These are phyloP conservation scores for Araneus ventricosus DNA, from an alignment of 1,140 invertebrate genomes.

Conservation along the genomic window DNA sequence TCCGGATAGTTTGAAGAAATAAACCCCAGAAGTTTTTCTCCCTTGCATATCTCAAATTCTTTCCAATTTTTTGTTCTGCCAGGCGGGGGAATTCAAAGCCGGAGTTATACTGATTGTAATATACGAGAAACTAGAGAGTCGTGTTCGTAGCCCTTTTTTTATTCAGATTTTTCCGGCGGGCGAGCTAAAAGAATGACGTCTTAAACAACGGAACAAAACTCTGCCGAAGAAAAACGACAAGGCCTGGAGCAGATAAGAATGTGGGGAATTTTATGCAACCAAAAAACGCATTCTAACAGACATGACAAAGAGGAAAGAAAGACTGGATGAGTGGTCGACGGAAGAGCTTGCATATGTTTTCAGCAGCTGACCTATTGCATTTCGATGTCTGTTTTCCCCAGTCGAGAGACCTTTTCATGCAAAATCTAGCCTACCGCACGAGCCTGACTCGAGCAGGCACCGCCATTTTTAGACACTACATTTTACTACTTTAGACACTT, in stretches of 20 bases:
- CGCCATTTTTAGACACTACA: conserved; percentile 55
- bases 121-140: conserved; percentile 69
- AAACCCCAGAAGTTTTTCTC: conserved; percentile 51
- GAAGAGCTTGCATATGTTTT: conserved; percentile 72
- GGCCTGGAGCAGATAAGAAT: conserved; percentile 46
- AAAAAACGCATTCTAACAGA: conserved; percentile 66
- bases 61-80: conserved; percentile 27
- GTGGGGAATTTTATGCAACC: conserved; percentile 71
- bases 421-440: conserved; percentile 5
- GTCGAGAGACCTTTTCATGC: conserved; percentile 70
- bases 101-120: conserved; percentile 68
- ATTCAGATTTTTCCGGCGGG: conserved; percentile 19
- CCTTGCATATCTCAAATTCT: conserved; percentile 64
- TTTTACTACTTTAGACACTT: too few species aligned
- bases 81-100: conserved; percentile 11
- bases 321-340: conserved; percentile 44
- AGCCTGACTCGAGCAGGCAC: not conserved
- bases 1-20: not conserved
- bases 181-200: conserved; percentile 72
- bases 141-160: conserved; percentile 44
- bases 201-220: conserved; percentile 72
- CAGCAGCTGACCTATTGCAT: conserved; percentile 73
- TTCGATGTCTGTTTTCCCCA: conserved; percentile 66
- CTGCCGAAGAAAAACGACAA: conserved; percentile 65
- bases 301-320: conserved; percentile 66